phyloP scores from a whole-genome alignment of 1,140 invertebrate genomes.

The Ceratina australensis region DNA sequence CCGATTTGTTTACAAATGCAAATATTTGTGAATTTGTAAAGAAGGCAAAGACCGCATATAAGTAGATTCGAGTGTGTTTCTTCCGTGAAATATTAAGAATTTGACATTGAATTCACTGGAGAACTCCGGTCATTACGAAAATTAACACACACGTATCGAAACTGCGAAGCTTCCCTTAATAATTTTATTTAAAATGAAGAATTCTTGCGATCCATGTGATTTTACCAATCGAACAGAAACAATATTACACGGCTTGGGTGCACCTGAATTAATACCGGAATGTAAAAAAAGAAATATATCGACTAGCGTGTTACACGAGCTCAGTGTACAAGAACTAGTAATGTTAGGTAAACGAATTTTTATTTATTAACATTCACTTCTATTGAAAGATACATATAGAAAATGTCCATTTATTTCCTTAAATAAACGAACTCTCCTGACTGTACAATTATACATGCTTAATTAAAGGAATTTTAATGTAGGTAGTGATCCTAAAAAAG shows the following conservation, averaged over 20 bases:
- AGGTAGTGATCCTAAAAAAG: constrained; percentile 13
- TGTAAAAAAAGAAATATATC: constrained; percentile 48
- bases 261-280: constrained; percentile 35
- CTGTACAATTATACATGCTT: background rate
- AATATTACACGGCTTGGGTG: constrained; percentile 41
- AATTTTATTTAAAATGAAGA: constrained; percentile 9
- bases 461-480: background rate
- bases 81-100: too few species aligned
- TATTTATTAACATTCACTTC: background rate
- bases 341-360: constrained; percentile 22
- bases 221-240: constrained; percentile 45
- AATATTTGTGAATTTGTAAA: too few species aligned
- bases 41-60: too few species aligned
- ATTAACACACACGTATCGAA: background rate
- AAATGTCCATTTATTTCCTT: background rate
- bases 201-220: constrained; percentile 4
- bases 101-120: too few species aligned
- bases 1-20: too few species aligned
- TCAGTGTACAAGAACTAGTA: constrained; percentile 39
- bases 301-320: constrained; percentile 31
- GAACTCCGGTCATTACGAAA: too few species aligned
- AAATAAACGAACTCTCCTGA: background rate
- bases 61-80: too few species aligned
- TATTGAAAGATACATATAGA: background rate
- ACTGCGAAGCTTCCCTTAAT: background rate